phyloP scores from a whole-genome alignment of 2,888 invertebrate genomes.

The Bombyx huttoni region DNA sequence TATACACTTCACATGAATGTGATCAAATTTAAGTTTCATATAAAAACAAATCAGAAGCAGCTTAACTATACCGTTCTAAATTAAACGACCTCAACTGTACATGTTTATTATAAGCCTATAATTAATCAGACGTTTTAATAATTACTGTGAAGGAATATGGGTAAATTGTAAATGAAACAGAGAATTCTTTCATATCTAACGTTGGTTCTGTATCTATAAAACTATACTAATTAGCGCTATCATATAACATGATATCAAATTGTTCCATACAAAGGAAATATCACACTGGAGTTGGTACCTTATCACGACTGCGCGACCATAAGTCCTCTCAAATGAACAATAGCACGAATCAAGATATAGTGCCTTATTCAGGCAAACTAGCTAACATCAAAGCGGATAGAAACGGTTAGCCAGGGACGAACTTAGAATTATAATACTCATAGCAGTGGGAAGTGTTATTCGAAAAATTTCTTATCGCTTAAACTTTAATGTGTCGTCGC shows the following conservation, averaged over 20 bases:
- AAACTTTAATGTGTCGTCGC: too few species aligned
- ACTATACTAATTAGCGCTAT: background rate
- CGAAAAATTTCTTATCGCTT: too few species aligned
- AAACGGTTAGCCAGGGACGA: background rate
- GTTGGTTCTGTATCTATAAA: conserved; percentile 9
- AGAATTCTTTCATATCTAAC: conserved; percentile 14
- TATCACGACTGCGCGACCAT: conserved; percentile 16
- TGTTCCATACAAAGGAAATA: background rate
- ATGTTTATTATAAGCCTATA: too few species aligned
- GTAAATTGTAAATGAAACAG: background rate
- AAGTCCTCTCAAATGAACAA: conserved; percentile 30
- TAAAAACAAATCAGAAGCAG: too few species aligned
- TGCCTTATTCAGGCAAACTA: conserved; percentile 5
- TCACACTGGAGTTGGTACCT: conserved; percentile 1
- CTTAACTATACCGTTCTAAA: too few species aligned
- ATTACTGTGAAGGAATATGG: too few species aligned
- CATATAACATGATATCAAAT: background rate
- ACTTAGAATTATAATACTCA: background rate
- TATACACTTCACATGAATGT: too few species aligned
- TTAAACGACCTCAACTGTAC: too few species aligned
- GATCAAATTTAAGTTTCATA: too few species aligned
- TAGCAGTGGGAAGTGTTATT: too few species aligned
- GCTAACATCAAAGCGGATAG: conserved; percentile 15
- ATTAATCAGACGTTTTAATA: too few species aligned
- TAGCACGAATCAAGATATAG: conserved; percentile 36